phyloP scores from a whole-genome alignment of 2,113 vertebrate species.

The Microtus pennsylvanicus region DNA sequence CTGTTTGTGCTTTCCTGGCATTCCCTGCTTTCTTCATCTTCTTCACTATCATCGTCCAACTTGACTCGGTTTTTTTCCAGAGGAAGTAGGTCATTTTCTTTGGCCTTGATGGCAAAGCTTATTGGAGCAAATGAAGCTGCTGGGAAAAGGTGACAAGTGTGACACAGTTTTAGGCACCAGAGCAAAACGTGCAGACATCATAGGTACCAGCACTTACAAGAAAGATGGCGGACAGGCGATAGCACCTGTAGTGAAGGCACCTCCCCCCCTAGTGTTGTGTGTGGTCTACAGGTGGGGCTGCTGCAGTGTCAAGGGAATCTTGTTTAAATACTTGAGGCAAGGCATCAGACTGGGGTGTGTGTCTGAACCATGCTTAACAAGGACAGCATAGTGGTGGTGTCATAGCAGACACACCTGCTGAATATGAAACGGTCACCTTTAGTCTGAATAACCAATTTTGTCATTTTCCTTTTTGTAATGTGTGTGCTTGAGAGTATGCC shows the following conservation, averaged over 20 bases:
- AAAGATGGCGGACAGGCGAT: fast-evolving
- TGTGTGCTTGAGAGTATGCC: background rate
- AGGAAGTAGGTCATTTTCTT: slow-evolving; percentile 97
- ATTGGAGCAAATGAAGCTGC: slow-evolving; percentile 97
- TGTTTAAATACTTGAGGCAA: fast-evolving
- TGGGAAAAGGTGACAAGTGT: slow-evolving; percentile 67
- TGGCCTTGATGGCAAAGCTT: slow-evolving; percentile 97
- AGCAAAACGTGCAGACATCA: background rate
- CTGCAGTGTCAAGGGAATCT: too few species aligned
- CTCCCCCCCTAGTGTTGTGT: too few species aligned
- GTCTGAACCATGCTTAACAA: too few species aligned
- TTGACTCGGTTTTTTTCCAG: slow-evolving; percentile 97
- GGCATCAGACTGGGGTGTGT: too few species aligned
- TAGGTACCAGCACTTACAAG: background rate
- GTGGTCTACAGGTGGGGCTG: fast-evolving
- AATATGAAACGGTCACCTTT: too few species aligned
- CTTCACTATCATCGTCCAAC: slow-evolving; percentile 96
- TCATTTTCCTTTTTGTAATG: background rate
- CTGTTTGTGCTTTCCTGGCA: slow-evolving; percentile 84
- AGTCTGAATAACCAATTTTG: background rate
- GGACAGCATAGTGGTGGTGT: background rate
- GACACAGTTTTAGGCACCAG: slow-evolving; percentile 35
- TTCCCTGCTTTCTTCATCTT: slow-evolving; percentile 90
- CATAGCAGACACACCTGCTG: background rate
- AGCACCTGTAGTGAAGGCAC: background rate